Evolutionary conservation across 1,140 invertebrate genomes (phyloP).

Genomic region (Habropoda laboriosa): DNA sequence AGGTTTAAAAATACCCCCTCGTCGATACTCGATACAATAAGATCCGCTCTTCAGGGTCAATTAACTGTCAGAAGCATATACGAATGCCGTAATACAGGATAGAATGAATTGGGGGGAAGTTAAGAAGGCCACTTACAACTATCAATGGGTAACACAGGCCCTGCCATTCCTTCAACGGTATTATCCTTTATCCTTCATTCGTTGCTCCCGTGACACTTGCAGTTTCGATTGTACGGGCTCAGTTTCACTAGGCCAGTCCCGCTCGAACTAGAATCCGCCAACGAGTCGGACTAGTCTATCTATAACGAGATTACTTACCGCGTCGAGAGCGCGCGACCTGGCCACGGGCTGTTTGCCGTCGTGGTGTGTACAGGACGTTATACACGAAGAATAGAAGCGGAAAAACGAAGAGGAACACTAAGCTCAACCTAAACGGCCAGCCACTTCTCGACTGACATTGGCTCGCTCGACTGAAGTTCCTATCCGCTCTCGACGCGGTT

Average conservation of each 20-base stretch:
- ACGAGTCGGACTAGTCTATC: constrained; percentile 72
- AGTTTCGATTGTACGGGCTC: constrained; percentile 48
- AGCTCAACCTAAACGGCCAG: constrained; percentile 51
- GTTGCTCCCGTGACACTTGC: constrained; percentile 21
- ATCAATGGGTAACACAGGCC: constrained; percentile 51
- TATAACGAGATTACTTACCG: constrained; percentile 75
- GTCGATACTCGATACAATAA: constrained; percentile 49
- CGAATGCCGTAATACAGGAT: not conserved
- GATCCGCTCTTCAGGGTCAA: constrained; percentile 24
- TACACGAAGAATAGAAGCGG: constrained; percentile 51
- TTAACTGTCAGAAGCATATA: constrained; percentile 33
- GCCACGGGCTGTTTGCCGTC: constrained; percentile 29
- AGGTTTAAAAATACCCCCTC: constrained; percentile 69
- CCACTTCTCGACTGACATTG: constrained; percentile 53
- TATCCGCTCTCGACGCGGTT: constrained; percentile 26
- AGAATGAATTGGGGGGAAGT: constrained; percentile 1
- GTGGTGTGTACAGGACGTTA: constrained; percentile 59
- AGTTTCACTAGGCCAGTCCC: constrained; percentile 56
- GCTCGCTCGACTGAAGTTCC: constrained; percentile 46
- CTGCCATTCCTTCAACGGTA: constrained; percentile 56
- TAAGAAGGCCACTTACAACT: constrained; percentile 60
- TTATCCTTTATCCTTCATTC: constrained; percentile 44
- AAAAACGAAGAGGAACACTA: constrained; percentile 56
- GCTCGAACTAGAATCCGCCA: constrained; percentile 65
- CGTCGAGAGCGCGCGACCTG: constrained; percentile 64